Conservation (phyloP, 2,797 vertebrate species). For the Acanthurus leucopareius region DNA sequence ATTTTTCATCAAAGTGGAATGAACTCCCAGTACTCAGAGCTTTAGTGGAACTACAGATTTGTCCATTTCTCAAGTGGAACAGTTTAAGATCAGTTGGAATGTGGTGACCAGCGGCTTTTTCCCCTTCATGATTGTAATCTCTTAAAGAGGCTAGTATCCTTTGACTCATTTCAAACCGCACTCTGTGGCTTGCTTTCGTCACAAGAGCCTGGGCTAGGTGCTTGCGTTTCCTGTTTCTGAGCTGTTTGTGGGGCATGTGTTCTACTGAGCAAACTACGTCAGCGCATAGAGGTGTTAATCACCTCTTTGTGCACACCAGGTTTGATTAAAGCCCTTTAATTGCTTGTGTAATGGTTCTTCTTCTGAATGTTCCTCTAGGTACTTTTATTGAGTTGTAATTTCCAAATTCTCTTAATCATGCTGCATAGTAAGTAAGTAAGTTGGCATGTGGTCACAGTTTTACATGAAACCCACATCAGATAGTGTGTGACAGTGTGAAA, state of each 20-base stretch:
- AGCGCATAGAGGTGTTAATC: slow-evolving; percentile 62
- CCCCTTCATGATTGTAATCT: slow-evolving; percentile 68
- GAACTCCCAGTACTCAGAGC: slow-evolving; percentile 4
- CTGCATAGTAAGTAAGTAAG: slow-evolving; percentile 27
- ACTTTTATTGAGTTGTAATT: slow-evolving; percentile 56
- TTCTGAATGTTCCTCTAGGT: slow-evolving; percentile 40
- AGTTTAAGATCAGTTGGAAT: slow-evolving; percentile 51
- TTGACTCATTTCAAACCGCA: slow-evolving; percentile 76
- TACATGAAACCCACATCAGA: slow-evolving; percentile 34
- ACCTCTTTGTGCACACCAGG: slow-evolving; percentile 29
- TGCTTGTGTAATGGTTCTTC: slow-evolving; percentile 65
- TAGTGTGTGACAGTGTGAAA: slow-evolving; percentile 29
- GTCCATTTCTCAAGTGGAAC: slow-evolving; percentile 33
- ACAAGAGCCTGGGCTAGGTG: slow-evolving; percentile 43
- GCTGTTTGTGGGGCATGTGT: slow-evolving; percentile 55
- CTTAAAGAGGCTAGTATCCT: slow-evolving; percentile 36
- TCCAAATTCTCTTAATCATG: slow-evolving; percentile 26
- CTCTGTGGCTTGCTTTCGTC: slow-evolving; percentile 69
- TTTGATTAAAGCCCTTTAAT: slow-evolving; percentile 57
- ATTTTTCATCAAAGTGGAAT: background rate
- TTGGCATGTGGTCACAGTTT: background rate
- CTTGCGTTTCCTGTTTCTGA: slow-evolving; percentile 71
- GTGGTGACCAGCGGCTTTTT: slow-evolving; percentile 68
- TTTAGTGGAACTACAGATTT: slow-evolving; percentile 19
- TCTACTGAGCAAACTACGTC: slow-evolving; percentile 55